Evolutionary conservation across 2,888 invertebrate genomes (phyloP).

Genomic region (Pseudococcus viburni): DNA sequence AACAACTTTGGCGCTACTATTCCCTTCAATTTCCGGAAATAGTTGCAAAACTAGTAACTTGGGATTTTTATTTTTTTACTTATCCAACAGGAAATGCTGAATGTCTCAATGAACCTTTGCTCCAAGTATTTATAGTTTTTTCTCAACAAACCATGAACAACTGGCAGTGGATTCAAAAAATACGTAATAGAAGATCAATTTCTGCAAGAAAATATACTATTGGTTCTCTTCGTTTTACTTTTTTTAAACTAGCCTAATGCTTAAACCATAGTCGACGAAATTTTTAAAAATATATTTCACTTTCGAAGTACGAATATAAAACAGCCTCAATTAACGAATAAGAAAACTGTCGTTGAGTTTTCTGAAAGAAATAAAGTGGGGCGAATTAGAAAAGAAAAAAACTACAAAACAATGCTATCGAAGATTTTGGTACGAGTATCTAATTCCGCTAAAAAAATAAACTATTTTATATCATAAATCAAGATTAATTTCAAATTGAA

Average conservation of each 20-base stretch:
- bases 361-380: neutral
- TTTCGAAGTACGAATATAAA: neutral
- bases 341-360: neutral
- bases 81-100: too few relatives aligned
- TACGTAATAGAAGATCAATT: neutral
- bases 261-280: neutral
- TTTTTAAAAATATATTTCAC: slow-evolving; percentile 16
- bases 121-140: too few relatives aligned
- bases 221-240: neutral
- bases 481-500: neutral
- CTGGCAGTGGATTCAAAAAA: neutral
- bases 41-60: too few relatives aligned
- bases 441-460: neutral
- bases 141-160: neutral
- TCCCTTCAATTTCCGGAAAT: too few relatives aligned
- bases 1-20: too few relatives aligned
- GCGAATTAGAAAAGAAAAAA: too few relatives aligned
- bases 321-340: slow-evolving; percentile 22
- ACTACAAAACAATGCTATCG: too few relatives aligned
- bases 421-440: too few relatives aligned
- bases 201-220: neutral
- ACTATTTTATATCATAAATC: neutral
- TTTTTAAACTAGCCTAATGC: neutral
- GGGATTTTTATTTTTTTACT: too few relatives aligned
- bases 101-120: too few relatives aligned